Evolutionary conservation across 2,113 vertebrate genomes (phyloP), one percentile per base, ranked within the genome.

Genomic region (Pseudonaja textilis): DNA sequence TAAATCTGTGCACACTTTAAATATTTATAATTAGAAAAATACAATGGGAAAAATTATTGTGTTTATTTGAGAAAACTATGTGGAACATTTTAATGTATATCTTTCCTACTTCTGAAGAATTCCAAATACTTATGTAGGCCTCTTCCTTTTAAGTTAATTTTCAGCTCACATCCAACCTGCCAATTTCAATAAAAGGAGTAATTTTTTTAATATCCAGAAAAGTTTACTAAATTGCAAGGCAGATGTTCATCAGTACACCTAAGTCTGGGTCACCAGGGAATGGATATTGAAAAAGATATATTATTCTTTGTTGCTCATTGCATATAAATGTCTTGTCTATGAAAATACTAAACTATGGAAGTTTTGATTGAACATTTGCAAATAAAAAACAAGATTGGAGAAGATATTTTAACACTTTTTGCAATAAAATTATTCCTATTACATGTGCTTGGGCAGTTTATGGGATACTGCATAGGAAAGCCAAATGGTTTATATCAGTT

Each of bases 11-110:
- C 26, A 54, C 9, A 54, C 22, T 87, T 94, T 64, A 88, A 47
- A 94, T 92, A 92, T 20, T 88, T 87, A 86, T 56, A 94, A 87
- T 14, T 55, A 61, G 89, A 54, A 96, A 57, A 88, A 91, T 1
- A 74, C 39, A 29, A 5, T 52, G 85, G 74, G 23, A 0, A 1
- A 16, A 23, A 0, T 9, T 2, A 54, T 0, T 0, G 16, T 25
- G 47, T 91, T 92, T 90, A 29, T 57, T 93, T 95, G 87, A 61
- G 88, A 91, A 94, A 90, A 93, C 0, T 3, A 14, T 5, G n/a
- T 42, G 11, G 22, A 54, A 16, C 5, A 29, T 90, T 95, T 92
- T 90, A 91, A 42, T 90, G 85, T 22, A 34, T 55, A 0, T 90
- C 29, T 52, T 45, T 47, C 22, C 54, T 3, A 90, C 61, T 94